Percentiles rank a stretch among this genome's conserved stretches.
Evolutionary conservation across 2,888 invertebrate species (phyloP).

Genomic region (Quadroppia sp.): DNA sequence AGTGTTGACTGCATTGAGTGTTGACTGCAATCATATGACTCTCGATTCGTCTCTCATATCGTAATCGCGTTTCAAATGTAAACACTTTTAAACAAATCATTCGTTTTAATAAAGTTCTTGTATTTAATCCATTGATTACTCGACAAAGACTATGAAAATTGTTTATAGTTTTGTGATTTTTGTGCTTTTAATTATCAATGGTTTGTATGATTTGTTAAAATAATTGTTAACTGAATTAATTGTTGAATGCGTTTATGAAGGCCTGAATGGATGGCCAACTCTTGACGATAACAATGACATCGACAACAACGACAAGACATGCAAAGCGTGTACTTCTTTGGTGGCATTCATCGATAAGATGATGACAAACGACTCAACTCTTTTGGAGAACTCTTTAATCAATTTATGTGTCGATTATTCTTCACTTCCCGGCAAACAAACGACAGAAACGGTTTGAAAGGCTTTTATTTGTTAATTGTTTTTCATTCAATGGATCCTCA

Average conservation of each 20-base stretch:
- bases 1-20: too few species aligned
- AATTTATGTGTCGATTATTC: conserved; percentile 19
- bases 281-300: not conserved
- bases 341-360: conserved; percentile 1
- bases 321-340: conserved; percentile 15
- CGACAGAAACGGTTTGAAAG: not conserved
- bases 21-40: too few species aligned
- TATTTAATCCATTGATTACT: not conserved
- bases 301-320: not conserved
- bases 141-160: not conserved
- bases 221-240: not conserved
- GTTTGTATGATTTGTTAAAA: not conserved
- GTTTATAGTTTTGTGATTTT: not conserved
- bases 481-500: too few species aligned
- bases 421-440: conserved; percentile 16
- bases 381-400: not conserved
- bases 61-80: too few species aligned
- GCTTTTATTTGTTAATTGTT: too few species aligned
- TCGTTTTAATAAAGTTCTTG: too few species aligned
- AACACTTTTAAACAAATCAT: too few species aligned
- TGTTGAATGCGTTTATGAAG: not conserved
- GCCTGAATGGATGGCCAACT: not conserved
- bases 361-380: not conserved
- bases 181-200: not conserved
- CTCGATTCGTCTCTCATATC: too few species aligned